Evolutionary conservation across 1,140 invertebrate species (phyloP).

Genomic region (Habropoda laboriosa): DNA sequence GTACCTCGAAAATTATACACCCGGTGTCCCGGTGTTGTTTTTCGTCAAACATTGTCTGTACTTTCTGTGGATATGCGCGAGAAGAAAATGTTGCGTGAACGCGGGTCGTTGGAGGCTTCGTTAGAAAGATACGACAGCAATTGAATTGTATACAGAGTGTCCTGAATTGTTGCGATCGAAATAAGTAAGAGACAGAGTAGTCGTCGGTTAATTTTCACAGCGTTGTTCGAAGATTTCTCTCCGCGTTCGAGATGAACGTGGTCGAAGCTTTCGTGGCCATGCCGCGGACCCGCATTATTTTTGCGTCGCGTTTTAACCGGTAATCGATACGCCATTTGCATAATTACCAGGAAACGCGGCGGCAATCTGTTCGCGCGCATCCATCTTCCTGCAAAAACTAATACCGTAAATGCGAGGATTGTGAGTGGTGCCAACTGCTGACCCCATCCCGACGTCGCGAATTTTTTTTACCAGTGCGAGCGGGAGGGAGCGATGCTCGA

Average conservation of each 20-base stretch:
- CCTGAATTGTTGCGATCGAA: too few species aligned
- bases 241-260: background rate
- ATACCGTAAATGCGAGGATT: conserved; percentile 51
- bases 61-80: too few species aligned
- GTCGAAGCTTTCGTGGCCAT: background rate
- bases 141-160: too few species aligned
- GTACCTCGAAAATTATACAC: background rate
- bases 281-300: conserved; percentile 22
- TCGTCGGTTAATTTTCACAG: background rate
- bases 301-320: conserved; percentile 31
- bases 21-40: too few species aligned
- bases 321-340: conserved; percentile 54
- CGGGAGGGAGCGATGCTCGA: too few species aligned
- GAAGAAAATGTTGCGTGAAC: too few species aligned
- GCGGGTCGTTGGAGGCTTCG: too few species aligned
- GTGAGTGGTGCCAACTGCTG: conserved; percentile 37
- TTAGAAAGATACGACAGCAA: too few species aligned
- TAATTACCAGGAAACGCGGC: conserved; percentile 52
- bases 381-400: conserved; percentile 44
- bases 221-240: conserved; percentile 12
- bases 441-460: background rate
- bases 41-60: too few species aligned
- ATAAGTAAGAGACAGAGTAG: too few species aligned
- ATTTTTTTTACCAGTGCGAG: background rate
- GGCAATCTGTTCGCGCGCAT: conserved; percentile 43